Conservation (phyloP, 2,888 invertebrate species). For the Hyppa rectilinea region DNA sequence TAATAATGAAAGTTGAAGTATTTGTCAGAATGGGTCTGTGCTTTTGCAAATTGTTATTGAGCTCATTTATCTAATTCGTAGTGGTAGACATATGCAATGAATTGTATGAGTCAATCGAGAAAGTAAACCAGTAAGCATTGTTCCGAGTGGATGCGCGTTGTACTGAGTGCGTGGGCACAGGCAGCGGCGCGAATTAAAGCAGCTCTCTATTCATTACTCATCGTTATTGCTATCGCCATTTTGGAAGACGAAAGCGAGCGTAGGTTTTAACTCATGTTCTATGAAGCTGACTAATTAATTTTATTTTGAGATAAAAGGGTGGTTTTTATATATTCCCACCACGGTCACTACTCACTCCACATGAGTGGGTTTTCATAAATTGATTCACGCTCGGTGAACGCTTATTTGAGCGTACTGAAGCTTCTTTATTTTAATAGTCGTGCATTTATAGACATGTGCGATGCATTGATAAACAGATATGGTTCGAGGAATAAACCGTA, state of each 20-base stretch:
- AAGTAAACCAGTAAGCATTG: conserved; percentile 90
- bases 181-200: conserved; percentile 88
- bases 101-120: conserved; percentile 90
- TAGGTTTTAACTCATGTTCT: conserved; percentile 78
- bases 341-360: conserved; percentile 75
- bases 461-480: conserved; percentile 16
- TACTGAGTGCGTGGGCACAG: conserved; percentile 86
- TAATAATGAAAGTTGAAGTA: conserved; percentile 76
- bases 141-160: conserved; percentile 90
- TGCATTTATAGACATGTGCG: conserved; percentile 62
- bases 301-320: conserved; percentile 76
- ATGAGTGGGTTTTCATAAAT: conserved; percentile 79
- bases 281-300: conserved; percentile 74
- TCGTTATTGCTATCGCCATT: conserved; percentile 89
- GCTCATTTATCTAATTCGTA: conserved; percentile 87
- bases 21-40: conserved; percentile 76
- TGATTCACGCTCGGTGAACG: conserved; percentile 80
- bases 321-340: conserved; percentile 76
- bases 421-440: conserved; percentile 68
- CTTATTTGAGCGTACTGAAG: conserved; percentile 80
- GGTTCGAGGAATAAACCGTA: not conserved
- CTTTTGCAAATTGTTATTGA: conserved; percentile 78
- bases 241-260: conserved; percentile 89
- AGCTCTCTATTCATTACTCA: conserved; percentile 91
- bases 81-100: conserved; percentile 86